phyloP scores from a whole-genome alignment of 2,797 vertebrate genomes.

The Gymnoscopelus braueri region DNA sequence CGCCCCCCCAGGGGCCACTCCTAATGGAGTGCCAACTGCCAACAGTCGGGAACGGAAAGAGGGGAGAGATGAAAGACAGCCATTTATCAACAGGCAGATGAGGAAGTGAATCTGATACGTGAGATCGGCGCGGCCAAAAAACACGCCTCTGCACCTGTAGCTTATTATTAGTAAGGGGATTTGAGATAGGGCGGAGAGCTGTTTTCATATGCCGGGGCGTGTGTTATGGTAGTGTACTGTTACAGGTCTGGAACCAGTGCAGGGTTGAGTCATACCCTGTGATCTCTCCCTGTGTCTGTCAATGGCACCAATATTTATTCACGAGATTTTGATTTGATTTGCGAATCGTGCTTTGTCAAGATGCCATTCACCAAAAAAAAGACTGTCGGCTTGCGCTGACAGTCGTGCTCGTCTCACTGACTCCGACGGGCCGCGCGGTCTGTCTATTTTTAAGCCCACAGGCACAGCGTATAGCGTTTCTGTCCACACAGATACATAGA shows the following conservation, averaged over 20 bases:
- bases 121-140: conserved; percentile 49
- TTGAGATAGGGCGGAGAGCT: conserved; percentile 36
- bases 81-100: conserved; percentile 63
- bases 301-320: conserved; percentile 19
- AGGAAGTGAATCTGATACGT: conserved; percentile 59
- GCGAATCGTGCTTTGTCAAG: not conserved
- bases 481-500: not conserved
- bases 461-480: not conserved
- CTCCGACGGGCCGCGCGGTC: too few relatives aligned
- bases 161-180: conserved; percentile 56
- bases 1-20: conserved; percentile 24
- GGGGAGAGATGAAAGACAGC: conserved; percentile 66
- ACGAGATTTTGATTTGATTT: not conserved
- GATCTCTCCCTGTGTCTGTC: conserved; percentile 25
- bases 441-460: not conserved
- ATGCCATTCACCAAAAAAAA: conserved; percentile 4
- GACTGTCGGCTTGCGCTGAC: not conserved
- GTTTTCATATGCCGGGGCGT: conserved; percentile 30
- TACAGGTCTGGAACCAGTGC: conserved; percentile 20
- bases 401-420: not conserved
- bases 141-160: conserved; percentile 64
- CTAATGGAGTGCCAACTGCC: conserved; percentile 66
- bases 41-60: conserved; percentile 36
- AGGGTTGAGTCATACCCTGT: conserved; percentile 32
- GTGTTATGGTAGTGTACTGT: conserved; percentile 45